Evolutionary conservation across 1,140 invertebrate genomes (phyloP).

Genomic region (Fragariocoptes setiger): DNA sequence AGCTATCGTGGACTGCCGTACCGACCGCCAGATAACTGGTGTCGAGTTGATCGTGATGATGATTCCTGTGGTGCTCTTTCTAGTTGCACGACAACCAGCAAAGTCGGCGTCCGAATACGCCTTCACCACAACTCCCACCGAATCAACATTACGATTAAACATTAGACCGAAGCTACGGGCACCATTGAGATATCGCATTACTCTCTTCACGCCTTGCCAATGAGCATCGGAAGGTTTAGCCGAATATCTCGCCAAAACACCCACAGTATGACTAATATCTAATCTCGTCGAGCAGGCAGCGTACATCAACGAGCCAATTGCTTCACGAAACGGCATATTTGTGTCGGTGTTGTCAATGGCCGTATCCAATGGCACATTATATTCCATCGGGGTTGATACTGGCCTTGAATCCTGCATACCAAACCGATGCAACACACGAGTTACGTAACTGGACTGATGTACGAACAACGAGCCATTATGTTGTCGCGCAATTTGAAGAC

Average conservation of each 20-base stretch:
- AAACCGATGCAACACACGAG: conserved; percentile 9
- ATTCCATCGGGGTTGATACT: not conserved
- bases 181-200: conserved; percentile 10
- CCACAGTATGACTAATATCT: conserved; percentile 18
- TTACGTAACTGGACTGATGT: not conserved
- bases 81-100: conserved; percentile 12
- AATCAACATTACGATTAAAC: not conserved
- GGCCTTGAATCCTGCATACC: conserved; percentile 8
- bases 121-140: not conserved
- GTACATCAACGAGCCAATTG: conserved; percentile 16
- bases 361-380: not conserved
- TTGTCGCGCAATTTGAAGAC: not conserved
- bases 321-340: conserved; percentile 11
- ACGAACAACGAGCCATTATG: not conserved
- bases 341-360: conserved; percentile 1
- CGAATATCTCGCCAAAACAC: conserved; percentile 9
- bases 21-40: conserved; percentile 15
- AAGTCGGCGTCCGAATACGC: conserved; percentile 16
- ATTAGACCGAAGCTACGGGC: conserved; percentile 12
- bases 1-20: conserved; percentile 16
- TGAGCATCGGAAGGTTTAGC: conserved; percentile 7
- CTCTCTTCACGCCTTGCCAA: conserved; percentile 14
- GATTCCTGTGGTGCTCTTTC: conserved; percentile 16
- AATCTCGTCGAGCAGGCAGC: conserved; percentile 16
- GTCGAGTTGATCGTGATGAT: conserved; percentile 11